phyloP scores from a whole-genome alignment of 2,888 invertebrate species.

The Conomelus anceps region DNA sequence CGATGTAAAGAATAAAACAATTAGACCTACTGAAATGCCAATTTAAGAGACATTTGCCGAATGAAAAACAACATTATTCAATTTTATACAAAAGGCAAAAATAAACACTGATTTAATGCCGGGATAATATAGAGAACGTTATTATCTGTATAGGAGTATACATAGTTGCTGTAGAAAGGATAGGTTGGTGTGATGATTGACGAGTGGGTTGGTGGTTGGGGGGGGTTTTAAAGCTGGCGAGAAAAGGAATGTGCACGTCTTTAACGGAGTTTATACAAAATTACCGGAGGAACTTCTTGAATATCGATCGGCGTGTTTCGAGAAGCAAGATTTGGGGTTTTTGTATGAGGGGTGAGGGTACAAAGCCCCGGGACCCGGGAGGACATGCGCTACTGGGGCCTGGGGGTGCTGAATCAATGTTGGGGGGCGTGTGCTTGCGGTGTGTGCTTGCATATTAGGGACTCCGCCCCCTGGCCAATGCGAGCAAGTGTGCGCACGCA shows the following conservation, averaged over 20 bases:
- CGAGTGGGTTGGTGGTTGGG: background rate
- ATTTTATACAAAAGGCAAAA: too few species aligned
- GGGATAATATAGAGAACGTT: too few species aligned
- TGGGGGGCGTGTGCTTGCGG: background rate
- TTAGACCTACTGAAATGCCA: too few species aligned
- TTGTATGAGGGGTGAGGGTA: too few species aligned
- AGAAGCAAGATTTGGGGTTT: background rate
- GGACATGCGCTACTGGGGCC: background rate
- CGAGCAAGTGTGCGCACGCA: background rate
- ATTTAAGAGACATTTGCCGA: too few species aligned
- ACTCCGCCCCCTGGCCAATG: background rate
- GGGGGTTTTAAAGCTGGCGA: too few species aligned
- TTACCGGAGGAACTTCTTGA: background rate
- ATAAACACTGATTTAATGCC: too few species aligned
- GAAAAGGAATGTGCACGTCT: background rate
- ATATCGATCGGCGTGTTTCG: background rate
- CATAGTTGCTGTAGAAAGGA: too few species aligned
- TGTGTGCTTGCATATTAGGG: background rate
- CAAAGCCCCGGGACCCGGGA: background rate
- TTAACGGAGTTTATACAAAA: background rate
- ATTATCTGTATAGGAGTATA: too few species aligned
- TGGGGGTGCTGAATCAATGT: background rate
- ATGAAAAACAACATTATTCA: too few species aligned
- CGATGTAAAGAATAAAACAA: too few species aligned
- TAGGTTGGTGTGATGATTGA: background rate